These are phyloP conservation scores for Psammodynastes pulverulentus DNA, from an alignment of 2,113 vertebrate genomes.

Conservation along the genomic window DNA sequence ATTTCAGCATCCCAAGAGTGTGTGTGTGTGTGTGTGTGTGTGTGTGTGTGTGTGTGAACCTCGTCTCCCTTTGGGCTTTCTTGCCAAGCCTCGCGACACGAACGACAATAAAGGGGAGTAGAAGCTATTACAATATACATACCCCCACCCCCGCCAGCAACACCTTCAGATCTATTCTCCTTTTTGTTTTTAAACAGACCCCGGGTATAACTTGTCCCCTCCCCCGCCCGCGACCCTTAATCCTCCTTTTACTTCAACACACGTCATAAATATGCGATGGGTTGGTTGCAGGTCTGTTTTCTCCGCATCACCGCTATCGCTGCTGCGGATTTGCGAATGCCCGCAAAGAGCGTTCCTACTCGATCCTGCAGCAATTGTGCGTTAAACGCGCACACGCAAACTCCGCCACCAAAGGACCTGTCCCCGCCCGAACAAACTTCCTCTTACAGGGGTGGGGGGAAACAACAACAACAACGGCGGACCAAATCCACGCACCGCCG, in stretches of 20 bases:
- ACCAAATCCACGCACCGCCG: neutral
- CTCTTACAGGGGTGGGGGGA: neutral
- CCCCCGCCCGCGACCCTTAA: neutral
- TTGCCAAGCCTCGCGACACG: neutral
- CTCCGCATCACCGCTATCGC: neutral
- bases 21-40: too few species aligned
- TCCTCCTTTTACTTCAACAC: slow-evolving; percentile 5
- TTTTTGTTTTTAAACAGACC: neutral
- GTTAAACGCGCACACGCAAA: neutral
- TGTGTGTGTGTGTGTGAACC: too few species aligned
- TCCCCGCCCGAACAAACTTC: neutral
- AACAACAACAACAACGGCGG: neutral
- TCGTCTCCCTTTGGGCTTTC: neutral
- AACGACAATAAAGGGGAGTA: neutral
- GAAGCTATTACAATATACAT: neutral
- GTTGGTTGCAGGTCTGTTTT: neutral
- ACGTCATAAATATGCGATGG: slow-evolving; percentile 5
- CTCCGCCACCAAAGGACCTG: neutral
- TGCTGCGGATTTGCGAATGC: neutral
- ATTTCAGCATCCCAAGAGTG: neutral
- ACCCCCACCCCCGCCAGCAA: neutral
- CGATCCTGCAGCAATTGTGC: neutral
- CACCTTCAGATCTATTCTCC: neutral
- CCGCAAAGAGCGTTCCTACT: neutral
- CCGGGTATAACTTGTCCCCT: neutral